A percentile compares a stretch with the other conserved stretches of the same genome.
Evolutionary conservation across 2,113 vertebrate species (phyloP).

Genomic region (Empidonax traillii): DNA sequence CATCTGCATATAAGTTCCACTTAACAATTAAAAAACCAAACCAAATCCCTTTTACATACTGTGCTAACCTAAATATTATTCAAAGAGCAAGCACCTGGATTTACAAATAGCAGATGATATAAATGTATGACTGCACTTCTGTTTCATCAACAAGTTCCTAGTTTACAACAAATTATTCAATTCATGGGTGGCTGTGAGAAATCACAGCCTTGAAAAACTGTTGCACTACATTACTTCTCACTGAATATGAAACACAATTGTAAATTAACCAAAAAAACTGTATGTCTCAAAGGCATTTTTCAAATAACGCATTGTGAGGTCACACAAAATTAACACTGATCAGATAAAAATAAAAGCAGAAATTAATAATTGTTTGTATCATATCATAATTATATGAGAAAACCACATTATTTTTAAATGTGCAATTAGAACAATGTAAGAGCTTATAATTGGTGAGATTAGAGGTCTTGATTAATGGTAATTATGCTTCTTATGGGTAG

Average conservation of each 20-base stretch:
- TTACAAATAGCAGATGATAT: not conserved
- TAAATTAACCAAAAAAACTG: not conserved
- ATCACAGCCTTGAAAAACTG: not conserved
- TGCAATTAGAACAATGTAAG: slow-evolving; percentile 47
- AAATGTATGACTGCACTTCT: not conserved
- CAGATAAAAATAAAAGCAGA: slow-evolving; percentile 46
- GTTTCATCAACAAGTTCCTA: not conserved
- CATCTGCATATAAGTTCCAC: not conserved
- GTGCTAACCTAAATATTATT: not conserved
- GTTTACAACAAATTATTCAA: not conserved
- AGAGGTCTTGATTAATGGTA: slow-evolving; percentile 10
- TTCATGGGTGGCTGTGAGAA: not conserved
- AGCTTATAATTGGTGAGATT: slow-evolving; percentile 24
- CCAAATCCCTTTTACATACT: not conserved
- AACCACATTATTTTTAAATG: not conserved
- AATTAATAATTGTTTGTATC: slow-evolving; percentile 21
- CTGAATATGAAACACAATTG: not conserved
- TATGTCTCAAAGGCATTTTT: slow-evolving; percentile 1
- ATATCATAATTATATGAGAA: slow-evolving; percentile 20
- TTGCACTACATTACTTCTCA: not conserved
- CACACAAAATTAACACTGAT: slow-evolving; percentile 43
- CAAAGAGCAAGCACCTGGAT: not conserved
- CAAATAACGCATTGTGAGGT: not conserved
- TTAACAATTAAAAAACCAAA: not conserved
- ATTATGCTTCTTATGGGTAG: slow-evolving; percentile 9